Conservation (phyloP, 2,797 vertebrate species). For the Tiaroga cobitis region DNA sequence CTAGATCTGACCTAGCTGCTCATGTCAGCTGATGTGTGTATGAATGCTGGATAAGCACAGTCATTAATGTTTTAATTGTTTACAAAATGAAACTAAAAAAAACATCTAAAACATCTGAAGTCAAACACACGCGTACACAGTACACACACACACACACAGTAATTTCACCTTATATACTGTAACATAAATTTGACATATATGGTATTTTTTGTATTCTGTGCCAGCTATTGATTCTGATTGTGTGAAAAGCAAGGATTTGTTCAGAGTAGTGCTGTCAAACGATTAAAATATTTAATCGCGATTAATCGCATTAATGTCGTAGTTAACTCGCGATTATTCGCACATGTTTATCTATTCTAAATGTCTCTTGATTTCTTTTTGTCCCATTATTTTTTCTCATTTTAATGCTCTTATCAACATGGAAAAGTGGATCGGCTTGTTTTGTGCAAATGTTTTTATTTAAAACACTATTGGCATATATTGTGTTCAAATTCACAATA, state of each 20-base stretch:
- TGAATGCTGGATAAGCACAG: background rate
- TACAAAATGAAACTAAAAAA: background rate
- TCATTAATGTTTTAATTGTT: background rate
- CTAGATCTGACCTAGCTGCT: background rate
- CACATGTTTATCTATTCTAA: too few relatives aligned
- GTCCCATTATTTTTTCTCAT: too few relatives aligned
- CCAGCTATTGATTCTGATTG: background rate
- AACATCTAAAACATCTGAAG: constrained; percentile 3
- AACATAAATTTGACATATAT: background rate
- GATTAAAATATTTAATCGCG: too few relatives aligned
- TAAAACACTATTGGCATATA: too few relatives aligned
- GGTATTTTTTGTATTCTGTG: background rate
- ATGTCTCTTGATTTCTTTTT: too few relatives aligned
- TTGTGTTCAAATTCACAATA: too few relatives aligned
- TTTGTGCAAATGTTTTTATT: too few relatives aligned
- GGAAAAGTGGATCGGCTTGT: too few relatives aligned
- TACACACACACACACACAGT: background rate
- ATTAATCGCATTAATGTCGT: too few relatives aligned
- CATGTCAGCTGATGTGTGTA: background rate
- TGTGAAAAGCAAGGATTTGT: background rate
- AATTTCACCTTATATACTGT: background rate
- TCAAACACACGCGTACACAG: background rate
- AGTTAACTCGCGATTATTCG: too few relatives aligned
- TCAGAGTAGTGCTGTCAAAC: too few relatives aligned
- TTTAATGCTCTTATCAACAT: too few relatives aligned